phyloP scores from a whole-genome alignment of 2,797 vertebrate genomes.

The Hirundo rustica region DNA sequence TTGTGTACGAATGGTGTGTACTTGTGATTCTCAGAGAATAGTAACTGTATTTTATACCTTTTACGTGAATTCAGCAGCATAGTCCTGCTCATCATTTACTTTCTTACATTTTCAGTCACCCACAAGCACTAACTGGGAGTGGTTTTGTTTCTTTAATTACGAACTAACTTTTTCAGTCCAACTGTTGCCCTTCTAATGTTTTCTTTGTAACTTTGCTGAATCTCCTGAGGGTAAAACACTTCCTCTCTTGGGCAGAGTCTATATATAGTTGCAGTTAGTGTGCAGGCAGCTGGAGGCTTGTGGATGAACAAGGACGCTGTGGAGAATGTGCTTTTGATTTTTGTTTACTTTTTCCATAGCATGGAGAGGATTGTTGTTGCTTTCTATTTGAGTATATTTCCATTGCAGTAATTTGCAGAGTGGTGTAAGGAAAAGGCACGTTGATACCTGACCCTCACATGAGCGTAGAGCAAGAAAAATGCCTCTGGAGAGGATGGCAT shows the following conservation, averaged over 20 bases:
- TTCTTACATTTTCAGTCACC: background rate
- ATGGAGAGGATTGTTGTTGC: background rate
- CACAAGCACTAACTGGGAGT: background rate
- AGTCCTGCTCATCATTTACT: fast-evolving
- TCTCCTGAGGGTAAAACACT: background rate
- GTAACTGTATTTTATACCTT: fast-evolving
- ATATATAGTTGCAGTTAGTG: background rate
- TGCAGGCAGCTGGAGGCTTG: background rate
- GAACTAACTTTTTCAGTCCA: background rate
- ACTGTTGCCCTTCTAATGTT: background rate
- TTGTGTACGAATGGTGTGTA: fast-evolving
- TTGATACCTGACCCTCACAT: fast-evolving
- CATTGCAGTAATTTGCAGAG: background rate
- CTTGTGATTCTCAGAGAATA: background rate
- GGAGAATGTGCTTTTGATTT: background rate
- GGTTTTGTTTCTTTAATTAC: background rate
- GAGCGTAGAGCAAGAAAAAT: fast-evolving
- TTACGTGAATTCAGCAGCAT: fast-evolving
- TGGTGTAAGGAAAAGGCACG: background rate
- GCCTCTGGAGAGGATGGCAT: fast-evolving
- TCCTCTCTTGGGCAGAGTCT: fast-evolving
- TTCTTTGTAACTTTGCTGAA: background rate
- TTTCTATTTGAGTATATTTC: background rate
- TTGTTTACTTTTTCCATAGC: background rate
- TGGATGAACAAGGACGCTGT: background rate